Percentiles rank a stretch among this genome's conserved stretches.
Evolutionary conservation across 2,888 invertebrate species (phyloP).

Genomic region (Drosophila suboccidentalis): DNA sequence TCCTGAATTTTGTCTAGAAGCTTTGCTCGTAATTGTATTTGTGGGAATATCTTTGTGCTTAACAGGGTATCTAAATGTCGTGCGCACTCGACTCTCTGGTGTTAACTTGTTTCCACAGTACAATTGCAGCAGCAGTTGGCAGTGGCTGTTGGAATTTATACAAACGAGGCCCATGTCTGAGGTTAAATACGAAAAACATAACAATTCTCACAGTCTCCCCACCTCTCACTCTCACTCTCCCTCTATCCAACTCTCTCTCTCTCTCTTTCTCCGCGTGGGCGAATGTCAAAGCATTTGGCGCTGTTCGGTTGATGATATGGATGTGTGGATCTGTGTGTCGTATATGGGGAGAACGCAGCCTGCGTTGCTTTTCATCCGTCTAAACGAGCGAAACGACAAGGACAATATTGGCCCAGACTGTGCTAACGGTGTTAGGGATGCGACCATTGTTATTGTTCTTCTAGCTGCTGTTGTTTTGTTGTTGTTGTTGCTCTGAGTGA

Average conservation of each 20-base stretch:
- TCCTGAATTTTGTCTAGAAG: not conserved
- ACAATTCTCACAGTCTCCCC: conserved; percentile 56
- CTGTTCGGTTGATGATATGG: conserved; percentile 63
- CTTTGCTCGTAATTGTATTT: no score
- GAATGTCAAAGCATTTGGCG: conserved; percentile 67
- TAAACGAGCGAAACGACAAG: conserved; percentile 62
- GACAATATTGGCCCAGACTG: conserved; percentile 62
- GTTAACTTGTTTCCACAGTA: not conserved
- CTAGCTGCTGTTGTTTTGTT: conserved; percentile 36
- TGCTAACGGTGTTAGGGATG: conserved; percentile 29
- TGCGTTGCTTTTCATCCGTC: conserved; percentile 69
- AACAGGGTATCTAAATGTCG: not conserved
- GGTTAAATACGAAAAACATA: conserved; percentile 82
- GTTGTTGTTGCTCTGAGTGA: conserved; percentile 73
- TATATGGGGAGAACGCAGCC: conserved; percentile 7
- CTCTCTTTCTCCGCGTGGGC: conserved; percentile 29
- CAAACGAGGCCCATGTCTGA: conserved; percentile 81
- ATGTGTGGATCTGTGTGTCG: conserved; percentile 23
- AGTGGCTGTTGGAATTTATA: conserved; percentile 72
- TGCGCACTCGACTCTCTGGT: not conserved
- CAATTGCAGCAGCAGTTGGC: conserved; percentile 68
- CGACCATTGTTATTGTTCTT: conserved; percentile 30
- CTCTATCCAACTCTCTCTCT: not conserved
- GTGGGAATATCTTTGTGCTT: not conserved
- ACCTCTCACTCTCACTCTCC: not conserved